phyloP scores from a whole-genome alignment of 2,888 invertebrate genomes.

The Anoncus sp. region DNA sequence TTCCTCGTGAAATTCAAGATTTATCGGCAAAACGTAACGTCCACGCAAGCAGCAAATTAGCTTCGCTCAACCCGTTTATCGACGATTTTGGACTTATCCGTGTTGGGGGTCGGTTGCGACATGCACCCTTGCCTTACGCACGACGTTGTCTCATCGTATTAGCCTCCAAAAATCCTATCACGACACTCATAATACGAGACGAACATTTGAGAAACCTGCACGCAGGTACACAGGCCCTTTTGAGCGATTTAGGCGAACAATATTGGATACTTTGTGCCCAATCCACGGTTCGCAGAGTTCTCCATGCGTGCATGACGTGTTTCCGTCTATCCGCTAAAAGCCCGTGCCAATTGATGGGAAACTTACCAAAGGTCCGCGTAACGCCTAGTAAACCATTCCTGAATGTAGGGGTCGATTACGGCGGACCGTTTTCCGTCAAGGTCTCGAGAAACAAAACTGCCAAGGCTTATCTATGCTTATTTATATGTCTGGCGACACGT shows the following conservation, averaged over 20 bases:
- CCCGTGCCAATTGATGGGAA: too few species aligned
- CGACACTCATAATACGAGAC: constrained; percentile 47
- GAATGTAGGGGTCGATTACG: constrained; percentile 59
- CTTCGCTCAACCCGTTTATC: constrained; percentile 45
- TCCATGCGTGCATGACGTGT: too few species aligned
- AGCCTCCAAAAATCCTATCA: constrained; percentile 37
- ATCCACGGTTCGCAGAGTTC: too few species aligned
- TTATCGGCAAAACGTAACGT: neutral
- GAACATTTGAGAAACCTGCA: constrained; percentile 58
- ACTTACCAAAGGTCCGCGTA: too few species aligned
- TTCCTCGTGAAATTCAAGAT: constrained; percentile 16
- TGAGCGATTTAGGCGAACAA: constrained; percentile 33
- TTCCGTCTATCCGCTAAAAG: too few species aligned
- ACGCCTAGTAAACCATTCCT: constrained; percentile 16
- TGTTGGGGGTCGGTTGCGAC: constrained; percentile 58
- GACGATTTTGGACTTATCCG: constrained; percentile 54
- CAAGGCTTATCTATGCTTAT: constrained; percentile 30
- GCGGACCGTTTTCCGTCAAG: constrained; percentile 18
- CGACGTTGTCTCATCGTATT: constrained; percentile 54
- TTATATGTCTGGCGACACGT: constrained; percentile 38
- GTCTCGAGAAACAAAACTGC: neutral
- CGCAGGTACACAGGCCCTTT: constrained; percentile 27
- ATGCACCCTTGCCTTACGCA: constrained; percentile 27
- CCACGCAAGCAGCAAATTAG: constrained; percentile 37
- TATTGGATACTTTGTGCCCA: neutral